Evolutionary conservation across 2,797 vertebrate species (phyloP).

Genomic region (Melanotaenia maccullochi): DNA sequence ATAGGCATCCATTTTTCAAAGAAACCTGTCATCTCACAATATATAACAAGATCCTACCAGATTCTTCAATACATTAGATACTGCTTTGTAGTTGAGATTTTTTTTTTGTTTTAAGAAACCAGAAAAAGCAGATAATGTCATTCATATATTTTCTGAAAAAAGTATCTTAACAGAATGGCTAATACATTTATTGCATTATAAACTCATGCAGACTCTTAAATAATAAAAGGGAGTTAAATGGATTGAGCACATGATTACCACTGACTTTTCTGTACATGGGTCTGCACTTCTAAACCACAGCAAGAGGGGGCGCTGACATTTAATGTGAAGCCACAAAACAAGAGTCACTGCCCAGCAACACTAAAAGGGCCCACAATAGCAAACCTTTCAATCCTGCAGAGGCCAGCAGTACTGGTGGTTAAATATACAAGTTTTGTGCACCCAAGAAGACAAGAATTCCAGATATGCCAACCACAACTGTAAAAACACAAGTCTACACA

Average conservation of each 20-base stretch:
- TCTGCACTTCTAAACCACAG: conserved; percentile 43
- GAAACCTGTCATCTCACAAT: background rate
- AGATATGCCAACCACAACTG: conserved; percentile 75
- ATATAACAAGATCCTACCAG: background rate
- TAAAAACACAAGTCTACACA: conserved; percentile 65
- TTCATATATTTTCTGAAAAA: background rate
- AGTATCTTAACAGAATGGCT: background rate
- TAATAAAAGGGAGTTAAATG: background rate
- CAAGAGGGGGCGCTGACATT: conserved; percentile 64
- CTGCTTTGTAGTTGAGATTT: background rate
- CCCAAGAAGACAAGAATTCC: conserved; percentile 71
- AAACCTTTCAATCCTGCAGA: conserved; percentile 46
- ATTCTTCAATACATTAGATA: background rate
- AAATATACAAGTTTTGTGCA: conserved; percentile 72
- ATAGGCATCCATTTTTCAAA: background rate
- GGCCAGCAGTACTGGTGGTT: conserved; percentile 63
- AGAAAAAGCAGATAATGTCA: background rate
- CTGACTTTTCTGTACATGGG: rapidly evolving
- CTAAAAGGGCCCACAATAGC: conserved; percentile 46
- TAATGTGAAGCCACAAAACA: conserved; percentile 24
- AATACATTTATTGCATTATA: background rate
- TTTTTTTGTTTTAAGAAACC: background rate
- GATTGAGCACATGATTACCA: background rate
- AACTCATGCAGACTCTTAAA: background rate
- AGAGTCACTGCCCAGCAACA: conserved; percentile 13